Evolutionary conservation across 2,797 vertebrate species (phyloP).

Genomic region (Acanthurus lineatus): DNA sequence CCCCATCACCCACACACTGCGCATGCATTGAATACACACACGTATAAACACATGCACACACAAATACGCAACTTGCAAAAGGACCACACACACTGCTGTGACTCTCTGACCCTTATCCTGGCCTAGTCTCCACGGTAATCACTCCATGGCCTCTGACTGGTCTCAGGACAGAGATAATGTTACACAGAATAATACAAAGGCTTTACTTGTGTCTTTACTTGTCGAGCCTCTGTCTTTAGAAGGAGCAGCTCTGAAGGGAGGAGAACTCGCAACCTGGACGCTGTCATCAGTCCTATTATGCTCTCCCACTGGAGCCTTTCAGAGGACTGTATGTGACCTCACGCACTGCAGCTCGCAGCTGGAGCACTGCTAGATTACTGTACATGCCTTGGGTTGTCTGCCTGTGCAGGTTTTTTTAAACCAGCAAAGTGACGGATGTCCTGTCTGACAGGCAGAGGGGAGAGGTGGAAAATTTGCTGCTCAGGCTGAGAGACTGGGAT

Average conservation of each 20-base stretch:
- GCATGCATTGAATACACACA: slow-evolving; percentile 60
- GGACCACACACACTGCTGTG: slow-evolving; percentile 77
- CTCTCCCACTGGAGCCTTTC: slow-evolving; percentile 60
- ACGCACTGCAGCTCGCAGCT: slow-evolving; percentile 52
- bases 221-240: slow-evolving; percentile 47
- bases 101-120: slow-evolving; percentile 62
- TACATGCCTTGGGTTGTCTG: slow-evolving; percentile 49
- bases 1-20: slow-evolving; percentile 68
- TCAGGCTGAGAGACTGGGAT: slow-evolving; percentile 33
- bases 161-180: slow-evolving; percentile 67
- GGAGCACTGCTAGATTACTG: slow-evolving; percentile 41
- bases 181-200: slow-evolving; percentile 77
- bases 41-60: slow-evolving; percentile 46
- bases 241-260: slow-evolving; percentile 38
- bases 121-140: slow-evolving; percentile 58
- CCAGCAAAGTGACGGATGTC: slow-evolving; percentile 45
- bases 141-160: slow-evolving; percentile 51
- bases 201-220: slow-evolving; percentile 67
- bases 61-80: slow-evolving; percentile 51
- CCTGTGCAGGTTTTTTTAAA: slow-evolving; percentile 54
- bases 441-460: slow-evolving; percentile 27
- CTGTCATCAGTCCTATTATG: slow-evolving; percentile 70
- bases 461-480: slow-evolving; percentile 24
- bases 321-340: slow-evolving; percentile 56
- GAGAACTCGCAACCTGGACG: slow-evolving; percentile 64